Evolutionary conservation across 2,888 invertebrate genomes (phyloP).

Genomic region (Trichopria drosophilae): DNA sequence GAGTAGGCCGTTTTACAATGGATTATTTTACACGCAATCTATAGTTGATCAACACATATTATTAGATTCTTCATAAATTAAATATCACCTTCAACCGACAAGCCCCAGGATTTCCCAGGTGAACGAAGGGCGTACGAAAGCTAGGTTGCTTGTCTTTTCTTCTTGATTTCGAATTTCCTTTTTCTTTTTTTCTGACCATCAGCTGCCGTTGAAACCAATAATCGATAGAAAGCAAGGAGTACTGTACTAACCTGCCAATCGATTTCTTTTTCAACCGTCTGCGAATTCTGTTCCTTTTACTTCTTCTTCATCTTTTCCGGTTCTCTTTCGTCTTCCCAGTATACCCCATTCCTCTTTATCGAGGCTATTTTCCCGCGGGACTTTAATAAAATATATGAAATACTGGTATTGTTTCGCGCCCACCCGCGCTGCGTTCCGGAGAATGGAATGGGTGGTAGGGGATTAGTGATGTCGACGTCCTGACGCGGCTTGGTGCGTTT

Average conservation of each 20-base stretch:
- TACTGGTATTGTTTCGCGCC: slow-evolving; percentile 52
- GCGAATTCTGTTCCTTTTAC: slow-evolving; percentile 21
- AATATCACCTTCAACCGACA: slow-evolving; percentile 43
- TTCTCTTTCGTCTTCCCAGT: no score
- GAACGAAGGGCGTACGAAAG: slow-evolving; percentile 21
- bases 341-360: slow-evolving; percentile 22
- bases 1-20: no score
- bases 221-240: slow-evolving; percentile 47
- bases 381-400: slow-evolving; percentile 56
- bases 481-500: slow-evolving; percentile 28
- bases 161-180: slow-evolving; percentile 17
- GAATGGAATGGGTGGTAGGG: slow-evolving; percentile 28
- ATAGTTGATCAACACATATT: no score
- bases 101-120: slow-evolving; percentile 44
- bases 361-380: slow-evolving; percentile 44
- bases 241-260: slow-evolving; percentile 35
- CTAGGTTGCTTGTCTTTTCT: slow-evolving; percentile 9
- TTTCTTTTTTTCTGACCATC: slow-evolving; percentile 30
- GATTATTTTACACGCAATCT: no score
- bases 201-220: slow-evolving; percentile 45
- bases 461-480: slow-evolving; percentile 32
- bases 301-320: slow-evolving; percentile 20
- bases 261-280: slow-evolving; percentile 32
- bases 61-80: no score
- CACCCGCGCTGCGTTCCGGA: slow-evolving; percentile 31